These are phyloP conservation scores for Sminthurinus signatus DNA, from an alignment of 1,140 invertebrate genomes.

Conservation along the genomic window DNA sequence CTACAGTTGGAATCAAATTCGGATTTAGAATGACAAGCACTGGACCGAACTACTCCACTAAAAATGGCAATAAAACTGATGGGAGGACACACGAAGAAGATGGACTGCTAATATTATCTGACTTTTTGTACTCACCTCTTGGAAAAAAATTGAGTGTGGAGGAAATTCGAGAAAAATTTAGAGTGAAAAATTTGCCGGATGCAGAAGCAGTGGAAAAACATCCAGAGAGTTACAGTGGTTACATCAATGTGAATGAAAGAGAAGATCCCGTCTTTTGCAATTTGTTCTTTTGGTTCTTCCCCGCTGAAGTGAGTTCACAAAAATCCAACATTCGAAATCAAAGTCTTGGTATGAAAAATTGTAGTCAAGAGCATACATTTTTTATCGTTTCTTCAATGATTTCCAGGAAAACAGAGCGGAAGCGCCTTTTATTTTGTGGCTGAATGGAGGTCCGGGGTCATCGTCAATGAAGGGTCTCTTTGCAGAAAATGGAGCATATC, in stretches of 20 bases:
- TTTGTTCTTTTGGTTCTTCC: slow-evolving; percentile 86
- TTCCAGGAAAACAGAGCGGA: slow-evolving; percentile 40
- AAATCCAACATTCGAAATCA: background rate
- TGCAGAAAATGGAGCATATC: slow-evolving; percentile 49
- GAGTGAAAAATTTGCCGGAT: too few relatives aligned
- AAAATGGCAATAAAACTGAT: too few relatives aligned
- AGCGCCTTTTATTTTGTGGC: slow-evolving; percentile 50
- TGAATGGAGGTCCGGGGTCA: slow-evolving; percentile 53
- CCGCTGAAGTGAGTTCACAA: slow-evolving; percentile 51
- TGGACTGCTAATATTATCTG: too few relatives aligned
- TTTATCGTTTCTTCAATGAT: too few relatives aligned
- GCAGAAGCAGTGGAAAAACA: too few relatives aligned
- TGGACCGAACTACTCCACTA: too few relatives aligned
- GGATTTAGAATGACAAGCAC: too few relatives aligned
- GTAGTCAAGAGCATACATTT: background rate
- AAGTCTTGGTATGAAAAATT: background rate
- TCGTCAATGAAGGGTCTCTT: slow-evolving; percentile 53
- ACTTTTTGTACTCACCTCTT: too few relatives aligned
- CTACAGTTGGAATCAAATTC: too few relatives aligned
- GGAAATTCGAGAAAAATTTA: too few relatives aligned
- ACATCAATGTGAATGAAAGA: slow-evolving; percentile 68
- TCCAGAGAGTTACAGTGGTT: slow-evolving; percentile 67
- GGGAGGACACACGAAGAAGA: too few relatives aligned
- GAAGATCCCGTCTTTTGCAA: slow-evolving; percentile 62
- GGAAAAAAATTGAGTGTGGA: too few relatives aligned